phyloP scores from a whole-genome alignment of 2,797 vertebrate species.

The Anniella stebbinsi region DNA sequence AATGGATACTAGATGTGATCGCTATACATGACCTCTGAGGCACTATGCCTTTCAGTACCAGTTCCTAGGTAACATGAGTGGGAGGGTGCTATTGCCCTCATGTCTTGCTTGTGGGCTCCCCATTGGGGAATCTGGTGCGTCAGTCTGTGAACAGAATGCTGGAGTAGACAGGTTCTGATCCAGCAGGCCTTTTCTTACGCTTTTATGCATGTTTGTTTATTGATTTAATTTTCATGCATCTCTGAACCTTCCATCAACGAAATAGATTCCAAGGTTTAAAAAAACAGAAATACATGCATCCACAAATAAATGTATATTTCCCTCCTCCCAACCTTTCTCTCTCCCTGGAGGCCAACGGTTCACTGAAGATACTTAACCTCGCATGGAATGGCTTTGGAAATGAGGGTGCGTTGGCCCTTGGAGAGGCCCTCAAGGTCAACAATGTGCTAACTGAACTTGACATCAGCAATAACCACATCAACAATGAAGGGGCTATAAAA shows the following conservation, averaged over 20 bases:
- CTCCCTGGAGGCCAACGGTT: conserved; percentile 82
- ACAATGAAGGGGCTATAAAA: conserved; percentile 84
- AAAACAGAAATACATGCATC: neutral
- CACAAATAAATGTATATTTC: conserved; percentile 14
- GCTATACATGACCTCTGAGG: neutral
- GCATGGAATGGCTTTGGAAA: conserved; percentile 94
- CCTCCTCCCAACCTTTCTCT: conserved; percentile 20
- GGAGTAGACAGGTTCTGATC: neutral
- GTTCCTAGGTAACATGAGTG: neutral
- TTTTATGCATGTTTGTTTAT: neutral
- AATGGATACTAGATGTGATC: no score
- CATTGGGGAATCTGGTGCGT: no score
- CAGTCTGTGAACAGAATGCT: neutral
- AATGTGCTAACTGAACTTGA: conserved; percentile 84
- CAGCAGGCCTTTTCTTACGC: neutral
- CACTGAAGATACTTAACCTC: conserved; percentile 86
- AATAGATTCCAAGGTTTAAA: neutral
- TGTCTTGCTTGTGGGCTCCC: no score
- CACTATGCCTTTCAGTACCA: neutral
- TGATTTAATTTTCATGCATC: neutral
- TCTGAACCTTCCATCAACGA: neutral
- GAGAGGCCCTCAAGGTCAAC: conserved; percentile 90
- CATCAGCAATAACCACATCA: conserved; percentile 88
- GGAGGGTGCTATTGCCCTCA: neutral
- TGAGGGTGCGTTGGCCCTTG: conserved; percentile 89